phyloP scores from a whole-genome alignment of 2,113 vertebrate species.

The Myrmophylax atrothorax region DNA sequence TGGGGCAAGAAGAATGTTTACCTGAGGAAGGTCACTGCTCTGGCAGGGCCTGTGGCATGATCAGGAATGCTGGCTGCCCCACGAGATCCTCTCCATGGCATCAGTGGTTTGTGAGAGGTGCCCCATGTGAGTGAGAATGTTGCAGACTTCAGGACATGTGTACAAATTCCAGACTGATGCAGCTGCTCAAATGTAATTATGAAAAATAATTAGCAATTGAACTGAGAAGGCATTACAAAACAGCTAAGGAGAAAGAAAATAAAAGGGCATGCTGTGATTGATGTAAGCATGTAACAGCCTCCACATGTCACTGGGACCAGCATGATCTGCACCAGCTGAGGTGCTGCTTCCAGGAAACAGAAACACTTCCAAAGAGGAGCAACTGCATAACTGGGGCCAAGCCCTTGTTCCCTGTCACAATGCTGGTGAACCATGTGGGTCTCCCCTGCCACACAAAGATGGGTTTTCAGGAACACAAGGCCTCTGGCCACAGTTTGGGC shows the following conservation, averaged over 20 bases:
- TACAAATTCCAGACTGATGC: not conserved
- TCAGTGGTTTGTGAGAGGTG: not conserved
- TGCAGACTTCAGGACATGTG: not conserved
- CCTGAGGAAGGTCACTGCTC: constrained; percentile 59
- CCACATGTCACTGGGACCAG: not conserved
- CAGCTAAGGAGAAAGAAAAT: constrained; percentile 4
- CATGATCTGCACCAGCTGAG: not conserved
- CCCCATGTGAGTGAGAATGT: not conserved
- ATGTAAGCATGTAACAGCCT: not conserved
- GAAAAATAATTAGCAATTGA: not conserved
- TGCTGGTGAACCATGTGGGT: not conserved
- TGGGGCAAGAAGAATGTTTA: not conserved
- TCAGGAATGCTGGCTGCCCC: constrained; percentile 67
- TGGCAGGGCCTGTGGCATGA: constrained; percentile 57
- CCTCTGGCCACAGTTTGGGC: not conserved
- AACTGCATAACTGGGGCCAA: not conserved
- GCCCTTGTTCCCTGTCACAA: not conserved
- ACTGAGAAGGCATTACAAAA: not conserved
- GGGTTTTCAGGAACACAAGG: not conserved
- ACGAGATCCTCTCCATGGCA: constrained; percentile 68
- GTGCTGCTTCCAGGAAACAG: not conserved
- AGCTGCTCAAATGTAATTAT: not conserved
- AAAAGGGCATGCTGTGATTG: not conserved
- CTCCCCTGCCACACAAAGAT: not conserved
- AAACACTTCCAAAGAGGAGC: not conserved